These are phyloP conservation scores for Turnix velox DNA, from an alignment of 2,113 vertebrate genomes.

Conservation along the genomic window DNA sequence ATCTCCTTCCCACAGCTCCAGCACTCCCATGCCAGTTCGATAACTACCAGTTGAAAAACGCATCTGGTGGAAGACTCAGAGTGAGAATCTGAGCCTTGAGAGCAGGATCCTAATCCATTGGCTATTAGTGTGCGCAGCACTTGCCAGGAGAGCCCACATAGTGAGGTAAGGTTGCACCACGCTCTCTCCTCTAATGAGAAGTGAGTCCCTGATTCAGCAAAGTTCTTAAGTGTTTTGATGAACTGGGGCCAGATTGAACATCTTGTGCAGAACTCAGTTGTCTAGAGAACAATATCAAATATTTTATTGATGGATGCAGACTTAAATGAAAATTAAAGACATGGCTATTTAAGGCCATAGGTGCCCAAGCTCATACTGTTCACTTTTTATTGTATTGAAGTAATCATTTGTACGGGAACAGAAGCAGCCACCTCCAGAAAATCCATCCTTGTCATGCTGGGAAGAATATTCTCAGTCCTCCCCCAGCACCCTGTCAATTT, in stretches of 20 bases:
- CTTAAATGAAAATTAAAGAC: slow-evolving; percentile 64
- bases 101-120: slow-evolving; percentile 2
- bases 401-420: slow-evolving; percentile 51
- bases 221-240: slow-evolving; percentile 60
- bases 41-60: background rate
- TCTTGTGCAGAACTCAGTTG: slow-evolving; percentile 58
- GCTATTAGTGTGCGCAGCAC: background rate
- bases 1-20: background rate
- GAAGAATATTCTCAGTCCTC: slow-evolving; percentile 30
- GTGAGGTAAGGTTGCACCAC: slow-evolving; percentile 24
- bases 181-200: slow-evolving; percentile 26
- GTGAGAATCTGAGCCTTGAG: background rate
- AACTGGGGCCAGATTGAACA: slow-evolving; percentile 61
- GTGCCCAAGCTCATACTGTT: slow-evolving; percentile 41
- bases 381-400: slow-evolving; percentile 43
- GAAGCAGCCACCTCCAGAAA: slow-evolving; percentile 49
- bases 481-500: background rate
- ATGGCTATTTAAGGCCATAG: slow-evolving; percentile 20
- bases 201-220: slow-evolving; percentile 59
- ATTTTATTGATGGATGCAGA: slow-evolving; percentile 60
- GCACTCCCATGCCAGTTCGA: background rate
- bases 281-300: slow-evolving; percentile 38
- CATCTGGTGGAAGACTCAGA: background rate
- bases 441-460: slow-evolving; percentile 31
- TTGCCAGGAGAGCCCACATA: slow-evolving; percentile 21